Base-by-base conservation (phyloP, 2,888 invertebrate species). In the Baccha elongata region DNA sequence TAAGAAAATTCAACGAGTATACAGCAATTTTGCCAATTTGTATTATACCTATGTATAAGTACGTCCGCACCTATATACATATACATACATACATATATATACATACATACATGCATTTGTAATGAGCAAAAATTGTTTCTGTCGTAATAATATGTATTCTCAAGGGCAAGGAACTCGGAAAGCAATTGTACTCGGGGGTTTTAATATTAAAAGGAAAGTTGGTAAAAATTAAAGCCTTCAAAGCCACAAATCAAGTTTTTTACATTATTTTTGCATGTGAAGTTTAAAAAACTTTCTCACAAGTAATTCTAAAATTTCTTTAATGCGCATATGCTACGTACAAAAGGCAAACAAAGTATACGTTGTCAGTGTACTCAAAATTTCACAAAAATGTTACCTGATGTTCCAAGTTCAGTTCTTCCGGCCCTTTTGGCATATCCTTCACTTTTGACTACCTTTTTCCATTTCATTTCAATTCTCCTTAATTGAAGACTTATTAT, bases 321-420 rank as follows among this genome's bases (percentile, higher is more conserved):
- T 74, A 67, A 74, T 74, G 67, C 58, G 50, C 44, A 53, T 19
- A 53, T 35, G 19, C 13, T 23, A 11, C 15, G 2, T 19, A 55
- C n/a, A 21, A 53, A 35, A 19, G n/a, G 8, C n/a, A 19, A 23
- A 23, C 3, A 19, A 26, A 3, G 48, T 26, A 40, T 19, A 13
- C 37, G 10, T 67, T 6, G 3, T 8, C 2, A 17, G 35, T 23
- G 29, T 26, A 42, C 13, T 23, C 40, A 7, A 65, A 55, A 65
- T 50, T 40, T 42, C 46, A 55, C 55, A 65, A 53, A 73, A 55
- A 23, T 40, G 23, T 44, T 13, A 37, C n/a, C 37, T 35, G 32
- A n/a, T n/a, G 32, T 53, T 37, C 21, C 35, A 55, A 17, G n/a
- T 37, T 55, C 37, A 37, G 4, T 23, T 55, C 37, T 46, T 37